Percentiles rank a stretch among this genome's conserved stretches.
These are phyloP conservation scores for Amiota communis DNA, from an alignment of 2,888 invertebrate species.

Conservation along the genomic window DNA sequence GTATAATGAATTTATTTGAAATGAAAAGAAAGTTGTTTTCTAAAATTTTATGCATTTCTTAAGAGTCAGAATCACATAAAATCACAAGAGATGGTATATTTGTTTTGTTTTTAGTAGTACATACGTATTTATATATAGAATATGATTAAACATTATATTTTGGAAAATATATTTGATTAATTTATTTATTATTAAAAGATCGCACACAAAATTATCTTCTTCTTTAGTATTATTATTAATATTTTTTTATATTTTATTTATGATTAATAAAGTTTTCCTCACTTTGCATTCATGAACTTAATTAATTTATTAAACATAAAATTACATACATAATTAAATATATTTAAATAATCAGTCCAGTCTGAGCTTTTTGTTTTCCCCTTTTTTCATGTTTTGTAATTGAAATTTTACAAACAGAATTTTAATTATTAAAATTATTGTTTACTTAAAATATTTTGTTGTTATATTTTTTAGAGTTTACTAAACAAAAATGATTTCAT, in stretches of 20 bases:
- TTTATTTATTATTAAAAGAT: constrained; percentile 5
- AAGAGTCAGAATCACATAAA: constrained; percentile 63
- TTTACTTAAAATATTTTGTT: too few species aligned
- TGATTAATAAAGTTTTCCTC: not conserved
- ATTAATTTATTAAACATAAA: not conserved
- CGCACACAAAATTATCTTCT: not conserved
- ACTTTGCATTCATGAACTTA: not conserved
- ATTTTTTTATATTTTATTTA: constrained; percentile 27
- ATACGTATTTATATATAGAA: constrained; percentile 54
- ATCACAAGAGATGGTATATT: constrained; percentile 63
- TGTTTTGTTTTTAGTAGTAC: constrained; percentile 55
- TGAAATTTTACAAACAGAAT: constrained; percentile 46
- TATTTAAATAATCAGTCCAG: constrained; percentile 69
- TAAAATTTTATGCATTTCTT: constrained; percentile 44
- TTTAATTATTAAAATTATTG: constrained; percentile 52
- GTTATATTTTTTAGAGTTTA: constrained; percentile 43
- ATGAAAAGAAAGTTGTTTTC: constrained; percentile 22
- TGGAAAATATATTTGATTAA: constrained; percentile 40
- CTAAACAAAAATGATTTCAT: constrained; percentile 37
- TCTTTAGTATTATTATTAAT: constrained; percentile 29
- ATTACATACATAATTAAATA: constrained; percentile 21
- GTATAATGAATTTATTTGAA: too few species aligned
- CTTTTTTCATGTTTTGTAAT: constrained; percentile 44
- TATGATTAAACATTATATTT: constrained; percentile 45
- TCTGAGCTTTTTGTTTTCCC: constrained; percentile 68